Evolutionary conservation across 2,888 invertebrate species (phyloP).

Genomic region (Aphidoletes aphidimyza): DNA sequence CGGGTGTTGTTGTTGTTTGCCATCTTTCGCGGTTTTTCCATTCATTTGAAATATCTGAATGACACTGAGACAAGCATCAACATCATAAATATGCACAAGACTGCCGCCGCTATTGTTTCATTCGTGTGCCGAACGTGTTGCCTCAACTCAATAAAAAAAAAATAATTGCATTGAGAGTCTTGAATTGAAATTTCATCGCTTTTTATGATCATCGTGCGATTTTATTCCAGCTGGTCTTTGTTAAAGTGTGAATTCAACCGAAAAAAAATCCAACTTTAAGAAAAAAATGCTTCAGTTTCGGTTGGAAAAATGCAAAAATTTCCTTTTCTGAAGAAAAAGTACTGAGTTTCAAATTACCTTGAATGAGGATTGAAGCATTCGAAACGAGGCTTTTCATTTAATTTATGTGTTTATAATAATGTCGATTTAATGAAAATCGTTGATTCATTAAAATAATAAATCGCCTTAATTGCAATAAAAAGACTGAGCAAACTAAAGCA

Average conservation of each 20-base stretch:
- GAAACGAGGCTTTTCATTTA: not conserved
- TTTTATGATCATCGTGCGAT: not conserved
- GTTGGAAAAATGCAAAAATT: not conserved
- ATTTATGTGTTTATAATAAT: slow-evolving; percentile 53
- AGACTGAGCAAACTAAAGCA: not conserved
- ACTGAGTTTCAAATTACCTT: not conserved
- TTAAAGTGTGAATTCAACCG: not conserved
- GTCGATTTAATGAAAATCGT: slow-evolving; percentile 40
- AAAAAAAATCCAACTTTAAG: not conserved
- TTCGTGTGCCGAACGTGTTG: slow-evolving; percentile 22
- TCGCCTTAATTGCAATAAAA: slow-evolving; percentile 43
- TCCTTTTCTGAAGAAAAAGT: not conserved
- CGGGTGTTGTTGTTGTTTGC: not conserved
- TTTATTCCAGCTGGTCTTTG: not conserved
- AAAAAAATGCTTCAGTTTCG: not conserved
- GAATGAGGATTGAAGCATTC: too few relatives aligned
- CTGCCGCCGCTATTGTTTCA: slow-evolving; percentile 1
- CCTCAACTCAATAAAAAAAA: not conserved
- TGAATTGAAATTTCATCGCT: slow-evolving; percentile 53
- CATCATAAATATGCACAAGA: slow-evolving; percentile 42
- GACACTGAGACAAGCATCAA: slow-evolving; percentile 25
- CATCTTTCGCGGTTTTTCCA: not conserved
- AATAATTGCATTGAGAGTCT: not conserved
- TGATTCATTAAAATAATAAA: slow-evolving; percentile 50
- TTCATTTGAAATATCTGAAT: slow-evolving; percentile 23